Evolutionary conservation across 2,113 vertebrate species (phyloP).

Genomic region (Catharus bicknelli): DNA sequence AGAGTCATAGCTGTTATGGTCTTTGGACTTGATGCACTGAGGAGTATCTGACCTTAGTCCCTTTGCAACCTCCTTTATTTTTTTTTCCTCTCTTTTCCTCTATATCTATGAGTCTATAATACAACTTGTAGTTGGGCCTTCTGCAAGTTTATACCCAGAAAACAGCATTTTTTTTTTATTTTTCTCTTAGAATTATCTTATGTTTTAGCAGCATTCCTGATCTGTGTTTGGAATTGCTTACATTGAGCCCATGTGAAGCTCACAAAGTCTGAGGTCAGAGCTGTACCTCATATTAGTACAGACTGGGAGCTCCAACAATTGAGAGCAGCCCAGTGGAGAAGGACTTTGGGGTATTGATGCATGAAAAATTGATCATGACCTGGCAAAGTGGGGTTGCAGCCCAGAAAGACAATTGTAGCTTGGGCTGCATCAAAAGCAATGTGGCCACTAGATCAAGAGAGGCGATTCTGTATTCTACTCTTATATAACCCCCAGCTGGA

Average conservation of each 20-base stretch:
- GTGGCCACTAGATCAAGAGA: not conserved
- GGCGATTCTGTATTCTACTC: not conserved
- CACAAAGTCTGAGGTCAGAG: not conserved
- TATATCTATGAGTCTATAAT: too few relatives aligned
- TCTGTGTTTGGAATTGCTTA: not conserved
- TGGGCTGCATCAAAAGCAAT: too few relatives aligned
- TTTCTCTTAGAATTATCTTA: not conserved
- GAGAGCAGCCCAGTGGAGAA: not conserved
- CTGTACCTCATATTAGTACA: not conserved
- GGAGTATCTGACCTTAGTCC: not conserved
- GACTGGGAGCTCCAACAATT: not conserved
- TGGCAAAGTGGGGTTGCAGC: fast-evolving
- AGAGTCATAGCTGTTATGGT: not conserved
- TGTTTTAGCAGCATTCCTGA: not conserved
- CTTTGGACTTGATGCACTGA: not conserved
- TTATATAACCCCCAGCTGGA: not conserved
- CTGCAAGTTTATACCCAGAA: not conserved
- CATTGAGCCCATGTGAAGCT: not conserved
- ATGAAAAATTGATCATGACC: not conserved
- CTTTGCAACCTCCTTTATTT: not conserved
- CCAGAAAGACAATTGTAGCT: not conserved
- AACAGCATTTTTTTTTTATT: not conserved
- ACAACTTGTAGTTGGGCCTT: not conserved
- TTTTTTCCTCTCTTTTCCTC: not conserved
- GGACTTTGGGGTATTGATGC: not conserved